phyloP scores from a whole-genome alignment of 2,113 vertebrate species.

The Pomatorhinus ruficollis region DNA sequence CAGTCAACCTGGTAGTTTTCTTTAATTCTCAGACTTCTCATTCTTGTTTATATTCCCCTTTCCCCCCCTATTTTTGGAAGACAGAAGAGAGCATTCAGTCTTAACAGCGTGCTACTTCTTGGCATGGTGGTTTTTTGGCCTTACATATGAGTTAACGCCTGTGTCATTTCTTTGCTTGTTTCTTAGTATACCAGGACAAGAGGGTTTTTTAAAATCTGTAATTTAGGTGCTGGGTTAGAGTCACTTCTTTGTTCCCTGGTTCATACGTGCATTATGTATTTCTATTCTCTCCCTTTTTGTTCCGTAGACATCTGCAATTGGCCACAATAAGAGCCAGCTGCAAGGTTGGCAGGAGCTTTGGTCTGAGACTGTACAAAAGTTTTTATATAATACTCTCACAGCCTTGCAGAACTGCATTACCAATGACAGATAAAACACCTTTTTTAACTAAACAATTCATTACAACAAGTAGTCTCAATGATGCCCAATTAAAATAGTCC shows the following conservation, averaged over 20 bases:
- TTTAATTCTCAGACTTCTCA: neutral
- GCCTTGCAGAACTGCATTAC: neutral
- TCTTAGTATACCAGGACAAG: neutral
- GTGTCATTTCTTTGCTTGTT: neutral
- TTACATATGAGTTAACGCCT: neutral
- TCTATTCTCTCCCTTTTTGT: neutral
- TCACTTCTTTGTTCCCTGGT: neutral
- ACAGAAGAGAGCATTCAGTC: neutral
- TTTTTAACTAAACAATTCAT: neutral
- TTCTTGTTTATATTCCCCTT: neutral
- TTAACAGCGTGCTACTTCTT: neutral
- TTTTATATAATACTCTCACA: neutral
- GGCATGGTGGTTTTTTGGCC: neutral
- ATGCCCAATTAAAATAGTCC: neutral
- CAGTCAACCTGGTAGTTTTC: neutral
- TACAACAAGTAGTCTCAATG: neutral
- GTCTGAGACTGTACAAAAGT: neutral
- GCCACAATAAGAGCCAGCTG: neutral
- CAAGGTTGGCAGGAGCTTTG: neutral
- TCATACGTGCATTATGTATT: fast-evolving
- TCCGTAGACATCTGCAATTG: neutral
- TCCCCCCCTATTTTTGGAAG: neutral
- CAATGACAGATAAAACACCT: neutral
- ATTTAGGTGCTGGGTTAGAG: neutral
- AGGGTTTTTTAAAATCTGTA: neutral